These are phyloP conservation scores for Fragum sueziense DNA, from an alignment of 2,888 invertebrate species.

Conservation along the genomic window DNA sequence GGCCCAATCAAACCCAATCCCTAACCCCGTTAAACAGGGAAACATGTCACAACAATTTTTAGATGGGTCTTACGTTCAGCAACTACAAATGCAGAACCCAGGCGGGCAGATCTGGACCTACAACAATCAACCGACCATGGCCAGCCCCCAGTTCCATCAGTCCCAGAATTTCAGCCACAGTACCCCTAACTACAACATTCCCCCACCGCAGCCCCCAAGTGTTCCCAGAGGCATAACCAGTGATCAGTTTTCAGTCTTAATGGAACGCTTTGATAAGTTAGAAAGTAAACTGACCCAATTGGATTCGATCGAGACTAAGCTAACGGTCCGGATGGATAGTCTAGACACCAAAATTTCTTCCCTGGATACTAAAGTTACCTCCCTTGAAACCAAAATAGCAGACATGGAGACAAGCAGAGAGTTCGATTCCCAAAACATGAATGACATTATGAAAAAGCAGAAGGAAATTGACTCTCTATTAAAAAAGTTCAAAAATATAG, in stretches of 20 bases:
- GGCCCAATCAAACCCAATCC: neutral
- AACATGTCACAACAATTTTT: neutral
- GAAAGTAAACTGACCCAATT: neutral
- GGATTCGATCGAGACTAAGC: neutral
- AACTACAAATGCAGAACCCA: neutral
- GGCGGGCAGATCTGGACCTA: neutral
- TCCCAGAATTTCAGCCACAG: neutral
- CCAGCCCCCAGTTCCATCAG: neutral
- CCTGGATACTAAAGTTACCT: neutral
- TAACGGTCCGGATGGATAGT: neutral
- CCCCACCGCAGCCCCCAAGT: neutral
- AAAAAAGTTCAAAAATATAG: neutral
- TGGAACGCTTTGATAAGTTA: neutral
- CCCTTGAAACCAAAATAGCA: neutral
- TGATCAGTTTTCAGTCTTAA: neutral
- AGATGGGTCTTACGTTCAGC: neutral
- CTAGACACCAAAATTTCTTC: neutral
- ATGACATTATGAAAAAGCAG: neutral
- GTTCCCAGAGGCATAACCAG: neutral
- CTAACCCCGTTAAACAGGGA: neutral
- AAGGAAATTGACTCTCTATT: neutral
- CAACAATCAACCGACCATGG: neutral
- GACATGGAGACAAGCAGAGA: neutral
- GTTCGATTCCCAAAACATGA: neutral
- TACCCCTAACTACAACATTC: neutral